Percentiles rank a stretch among this genome's conserved stretches.
These are phyloP conservation scores for Sebastes alutus DNA, from an alignment of 2,797 vertebrate species.

Conservation along the genomic window DNA sequence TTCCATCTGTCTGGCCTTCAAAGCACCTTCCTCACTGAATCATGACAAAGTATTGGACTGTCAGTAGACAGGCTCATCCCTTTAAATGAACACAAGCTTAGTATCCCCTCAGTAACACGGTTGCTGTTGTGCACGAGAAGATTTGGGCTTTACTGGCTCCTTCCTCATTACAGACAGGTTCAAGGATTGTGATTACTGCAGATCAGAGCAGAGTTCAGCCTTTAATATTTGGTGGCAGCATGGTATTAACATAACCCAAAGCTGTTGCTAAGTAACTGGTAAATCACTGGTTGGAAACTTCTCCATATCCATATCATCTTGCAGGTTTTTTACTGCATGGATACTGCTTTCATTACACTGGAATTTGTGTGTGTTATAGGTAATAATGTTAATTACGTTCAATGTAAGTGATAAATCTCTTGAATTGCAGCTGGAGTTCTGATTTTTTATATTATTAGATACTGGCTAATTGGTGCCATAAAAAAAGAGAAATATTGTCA, in stretches of 20 bases:
- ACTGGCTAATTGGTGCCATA: neutral
- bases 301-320: neutral
- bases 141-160: neutral
- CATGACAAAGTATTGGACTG: neutral
- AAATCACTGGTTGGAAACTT: neutral
- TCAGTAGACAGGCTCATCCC: neutral
- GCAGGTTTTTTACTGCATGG: neutral
- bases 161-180: neutral
- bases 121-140: neutral
- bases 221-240: slow-evolving; percentile 10
- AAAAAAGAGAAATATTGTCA: neutral
- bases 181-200: slow-evolving; percentile 6
- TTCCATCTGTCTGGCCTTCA: neutral
- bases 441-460: neutral
- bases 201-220: slow-evolving; percentile 17
- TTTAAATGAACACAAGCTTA: neutral
- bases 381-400: neutral
- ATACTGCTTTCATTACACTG: neutral
- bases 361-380: neutral
- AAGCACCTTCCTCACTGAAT: neutral
- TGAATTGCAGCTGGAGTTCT: neutral
- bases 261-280: slow-evolving; percentile 45
- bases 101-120: neutral
- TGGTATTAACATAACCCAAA: slow-evolving; percentile 12
- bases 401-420: neutral